phyloP scores from a whole-genome alignment of 1,140 invertebrate genomes.

The Asobara japonica region DNA sequence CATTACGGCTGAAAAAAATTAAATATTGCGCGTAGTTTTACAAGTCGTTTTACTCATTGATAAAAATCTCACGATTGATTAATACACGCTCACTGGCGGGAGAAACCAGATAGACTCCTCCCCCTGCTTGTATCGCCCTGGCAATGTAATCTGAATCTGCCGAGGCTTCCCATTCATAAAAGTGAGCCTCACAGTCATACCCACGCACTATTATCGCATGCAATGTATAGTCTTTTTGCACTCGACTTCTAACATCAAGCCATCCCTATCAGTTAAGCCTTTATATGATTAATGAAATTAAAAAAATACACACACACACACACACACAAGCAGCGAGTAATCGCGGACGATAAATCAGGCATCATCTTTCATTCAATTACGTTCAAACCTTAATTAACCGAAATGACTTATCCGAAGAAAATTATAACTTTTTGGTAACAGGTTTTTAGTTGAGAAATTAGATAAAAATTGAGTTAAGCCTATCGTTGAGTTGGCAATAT shows the following conservation, averaged over 20 bases:
- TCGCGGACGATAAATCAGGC: not conserved
- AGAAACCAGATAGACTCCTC: conserved; percentile 25
- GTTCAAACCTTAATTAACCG: not conserved
- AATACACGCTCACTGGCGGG: not conserved
- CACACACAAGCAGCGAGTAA: not conserved
- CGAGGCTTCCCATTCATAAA: conserved; percentile 42
- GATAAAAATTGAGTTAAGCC: too few relatives aligned
- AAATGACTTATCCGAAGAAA: not conserved
- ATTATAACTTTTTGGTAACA: too few relatives aligned
- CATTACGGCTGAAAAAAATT: too few relatives aligned
- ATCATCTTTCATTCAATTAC: not conserved
- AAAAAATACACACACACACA: too few relatives aligned
- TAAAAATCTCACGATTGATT: not conserved
- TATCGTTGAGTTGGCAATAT: too few relatives aligned
- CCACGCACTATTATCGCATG: conserved; percentile 26
- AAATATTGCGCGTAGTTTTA: not conserved
- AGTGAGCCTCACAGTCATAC: conserved; percentile 35
- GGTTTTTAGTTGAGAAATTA: too few relatives aligned
- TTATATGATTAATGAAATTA: not conserved
- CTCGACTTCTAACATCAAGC: not conserved
- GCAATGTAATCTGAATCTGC: conserved; percentile 31
- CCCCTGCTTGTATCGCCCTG: not conserved
- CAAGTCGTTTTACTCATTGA: conserved; percentile 1
- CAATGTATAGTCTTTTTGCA: not conserved
- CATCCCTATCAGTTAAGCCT: not conserved